These are phyloP conservation scores for Plecturocebus donacophilus DNA, from an alignment of 2,113 vertebrate genomes.

Conservation along the genomic window DNA sequence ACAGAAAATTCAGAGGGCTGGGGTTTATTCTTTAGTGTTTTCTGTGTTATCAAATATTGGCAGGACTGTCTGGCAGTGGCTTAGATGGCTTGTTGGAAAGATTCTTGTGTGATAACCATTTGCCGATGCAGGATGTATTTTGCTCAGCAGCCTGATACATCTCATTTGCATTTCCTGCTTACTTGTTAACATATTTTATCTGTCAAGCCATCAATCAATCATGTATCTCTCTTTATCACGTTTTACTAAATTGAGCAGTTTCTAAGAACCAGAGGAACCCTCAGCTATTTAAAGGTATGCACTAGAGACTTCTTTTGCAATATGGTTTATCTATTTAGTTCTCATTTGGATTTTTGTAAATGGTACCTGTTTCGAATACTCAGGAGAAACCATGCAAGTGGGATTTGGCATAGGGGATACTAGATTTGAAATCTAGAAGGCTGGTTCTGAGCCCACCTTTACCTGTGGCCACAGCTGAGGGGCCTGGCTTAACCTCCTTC, in stretches of 20 bases:
- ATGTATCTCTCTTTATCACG: accelerated
- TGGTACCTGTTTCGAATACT: accelerated
- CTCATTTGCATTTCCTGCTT: accelerated
- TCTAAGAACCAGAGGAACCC: neutral
- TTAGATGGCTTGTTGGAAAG: neutral
- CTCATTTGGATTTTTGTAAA: neutral
- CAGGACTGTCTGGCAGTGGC: accelerated
- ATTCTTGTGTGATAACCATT: neutral
- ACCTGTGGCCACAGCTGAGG: neutral
- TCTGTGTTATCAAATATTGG: accelerated
- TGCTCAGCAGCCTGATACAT: neutral
- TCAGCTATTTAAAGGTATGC: neutral
- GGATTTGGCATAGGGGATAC: neutral
- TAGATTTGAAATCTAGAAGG: neutral
- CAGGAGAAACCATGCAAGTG: accelerated
- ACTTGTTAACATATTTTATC: too few species aligned
- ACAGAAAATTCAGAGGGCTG: accelerated
- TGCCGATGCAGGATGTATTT: neutral
- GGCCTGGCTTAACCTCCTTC: neutral
- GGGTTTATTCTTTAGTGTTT: neutral
- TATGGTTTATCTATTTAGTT: neutral
- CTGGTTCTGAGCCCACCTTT: neutral
- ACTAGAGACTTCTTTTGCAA: neutral
- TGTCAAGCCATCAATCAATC: too few species aligned
- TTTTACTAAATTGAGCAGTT: neutral